These are phyloP conservation scores for Morus bassanus DNA, from an alignment of 2,797 vertebrate species.

Conservation along the genomic window DNA sequence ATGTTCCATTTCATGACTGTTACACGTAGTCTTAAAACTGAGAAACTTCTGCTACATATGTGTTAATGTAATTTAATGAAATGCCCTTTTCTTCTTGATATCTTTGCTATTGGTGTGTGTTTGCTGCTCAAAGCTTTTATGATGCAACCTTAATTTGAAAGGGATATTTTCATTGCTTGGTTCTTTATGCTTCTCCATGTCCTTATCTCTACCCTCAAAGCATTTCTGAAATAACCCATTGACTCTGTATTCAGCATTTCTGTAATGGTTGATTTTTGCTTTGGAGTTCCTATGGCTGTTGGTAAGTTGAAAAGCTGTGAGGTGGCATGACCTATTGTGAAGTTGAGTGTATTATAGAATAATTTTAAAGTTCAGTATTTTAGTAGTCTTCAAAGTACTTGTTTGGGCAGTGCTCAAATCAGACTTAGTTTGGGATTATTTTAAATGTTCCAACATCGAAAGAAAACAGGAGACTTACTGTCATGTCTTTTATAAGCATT, in stretches of 20 bases:
- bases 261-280: background rate
- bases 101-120: background rate
- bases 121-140: background rate
- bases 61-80: background rate
- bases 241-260: background rate
- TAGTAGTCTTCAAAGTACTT: background rate
- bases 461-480: background rate
- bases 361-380: background rate
- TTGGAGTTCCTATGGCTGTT: background rate
- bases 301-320: background rate
- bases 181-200: background rate
- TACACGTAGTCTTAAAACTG: background rate
- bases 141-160: background rate
- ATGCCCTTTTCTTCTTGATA: background rate
- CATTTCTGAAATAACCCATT: background rate
- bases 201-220: background rate
- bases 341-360: background rate
- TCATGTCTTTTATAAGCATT: background rate
- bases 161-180: background rate
- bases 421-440: background rate
- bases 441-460: background rate
- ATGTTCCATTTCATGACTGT: background rate
- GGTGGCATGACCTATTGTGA: background rate
- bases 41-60: background rate
- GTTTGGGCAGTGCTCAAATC: background rate